Evolutionary conservation across 2,797 vertebrate species (phyloP).

Genomic region (Nannoperca obscura): DNA sequence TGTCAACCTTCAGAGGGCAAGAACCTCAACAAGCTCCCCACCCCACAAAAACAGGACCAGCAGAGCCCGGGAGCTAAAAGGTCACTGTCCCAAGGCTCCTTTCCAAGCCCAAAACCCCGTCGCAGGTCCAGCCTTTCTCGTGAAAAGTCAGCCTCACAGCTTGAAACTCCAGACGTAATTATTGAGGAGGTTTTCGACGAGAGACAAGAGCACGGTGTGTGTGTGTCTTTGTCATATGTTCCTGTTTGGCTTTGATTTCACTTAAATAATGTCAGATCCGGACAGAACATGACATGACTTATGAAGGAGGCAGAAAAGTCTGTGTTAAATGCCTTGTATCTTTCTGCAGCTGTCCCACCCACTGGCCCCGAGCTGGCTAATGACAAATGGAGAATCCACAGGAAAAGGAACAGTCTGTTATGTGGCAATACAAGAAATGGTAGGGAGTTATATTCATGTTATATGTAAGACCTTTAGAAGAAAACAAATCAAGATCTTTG

Average conservation of each 20-base stretch:
- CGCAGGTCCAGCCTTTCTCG: neutral
- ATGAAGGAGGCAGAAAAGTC: neutral
- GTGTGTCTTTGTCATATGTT: neutral
- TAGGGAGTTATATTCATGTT: conserved; percentile 33
- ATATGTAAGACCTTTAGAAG: neutral
- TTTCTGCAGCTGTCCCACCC: conserved; percentile 42
- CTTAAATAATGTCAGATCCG: neutral
- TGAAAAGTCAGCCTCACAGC: conserved; percentile 3
- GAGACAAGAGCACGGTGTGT: conserved; percentile 46
- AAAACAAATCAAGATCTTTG: neutral
- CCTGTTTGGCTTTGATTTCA: neutral
- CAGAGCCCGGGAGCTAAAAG: neutral
- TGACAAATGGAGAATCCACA: conserved; percentile 30
- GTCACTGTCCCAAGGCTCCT: neutral
- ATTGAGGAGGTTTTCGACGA: conserved; percentile 60
- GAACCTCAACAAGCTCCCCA: neutral
- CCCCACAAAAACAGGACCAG: neutral
- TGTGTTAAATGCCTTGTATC: neutral
- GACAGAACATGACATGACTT: neutral
- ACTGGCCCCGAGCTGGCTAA: conserved; percentile 64
- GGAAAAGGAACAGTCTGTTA: conserved; percentile 8
- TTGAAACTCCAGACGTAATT: conserved; percentile 45
- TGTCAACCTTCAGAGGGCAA: neutral
- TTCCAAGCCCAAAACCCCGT: neutral
- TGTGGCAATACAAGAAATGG: conserved; percentile 43